Base-by-base conservation (phyloP, 2,797 vertebrate species). In the Arrhamphus sclerolepis region DNA sequence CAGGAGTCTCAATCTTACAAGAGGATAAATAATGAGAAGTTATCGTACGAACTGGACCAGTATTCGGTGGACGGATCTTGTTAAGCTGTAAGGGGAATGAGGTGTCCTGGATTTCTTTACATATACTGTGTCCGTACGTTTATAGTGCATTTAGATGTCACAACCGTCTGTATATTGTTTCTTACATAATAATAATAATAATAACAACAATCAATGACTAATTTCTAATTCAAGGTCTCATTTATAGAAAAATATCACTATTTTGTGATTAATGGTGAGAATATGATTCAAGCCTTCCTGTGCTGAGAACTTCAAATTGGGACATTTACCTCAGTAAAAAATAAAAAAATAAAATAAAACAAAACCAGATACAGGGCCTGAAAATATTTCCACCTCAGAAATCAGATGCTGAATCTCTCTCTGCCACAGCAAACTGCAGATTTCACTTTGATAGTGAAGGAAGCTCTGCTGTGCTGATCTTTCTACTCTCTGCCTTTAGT, bases 171-270 rank as follows among this genome's bases (percentile, higher is more conserved):
- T 80, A 58, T 70, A 5, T 74, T 80, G 63, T 83, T 61, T 58
- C 56, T 56, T 43, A 61, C 62, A 64, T 56, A 81, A 83, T 81
- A 85, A 76, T 75, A 59, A 7, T 28, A 31, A 31, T 56, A 85
- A 81, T 81, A 83, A 71, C 75, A 86, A 75, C 66, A 83, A 83
- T 48, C 74, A 87, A 82, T 77, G 57, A 70, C 63, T 81, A 67
- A 69, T 62, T 72, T 78, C 46, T 78, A 68, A 76, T 72, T 53
- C 60, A 55, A 56, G 70, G 46, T 62, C 43, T 81, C 58, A 38
- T 81, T 74, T 65, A 56, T 71, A 4, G 7, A 26, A 7, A 17
- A 8, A 17, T 6, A 1, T 18, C 41, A 40, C 21, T 29, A 24
- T 42, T 9, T 2, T 55, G 29, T 43, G 41, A n/a, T 43, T n/a